phyloP scores from a whole-genome alignment of 2,797 vertebrate species.

The Tenualosa thibaudeaui region DNA sequence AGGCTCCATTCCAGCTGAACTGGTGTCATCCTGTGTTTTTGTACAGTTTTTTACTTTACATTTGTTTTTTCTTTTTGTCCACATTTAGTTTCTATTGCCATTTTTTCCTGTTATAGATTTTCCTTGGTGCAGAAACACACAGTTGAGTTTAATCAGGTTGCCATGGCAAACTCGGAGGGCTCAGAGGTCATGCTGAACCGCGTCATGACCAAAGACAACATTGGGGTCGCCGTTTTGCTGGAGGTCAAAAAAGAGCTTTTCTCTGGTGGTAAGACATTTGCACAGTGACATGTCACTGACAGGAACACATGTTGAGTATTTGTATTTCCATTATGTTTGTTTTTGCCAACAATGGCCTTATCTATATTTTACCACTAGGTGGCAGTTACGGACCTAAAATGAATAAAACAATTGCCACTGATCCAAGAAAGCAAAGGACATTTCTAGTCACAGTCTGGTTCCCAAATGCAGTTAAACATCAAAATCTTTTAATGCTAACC shows the following conservation, averaged over 20 bases:
- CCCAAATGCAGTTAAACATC: too few relatives aligned
- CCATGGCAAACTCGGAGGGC: conserved; percentile 97
- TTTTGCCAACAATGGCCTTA: background rate
- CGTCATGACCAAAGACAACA: conserved; percentile 99
- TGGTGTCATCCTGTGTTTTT: background rate
- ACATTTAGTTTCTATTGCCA: background rate
- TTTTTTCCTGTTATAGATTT: conserved; percentile 75
- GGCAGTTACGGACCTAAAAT: background rate
- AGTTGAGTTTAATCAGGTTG: conserved; percentile 98
- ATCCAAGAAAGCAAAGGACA: background rate
- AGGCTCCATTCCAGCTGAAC: background rate
- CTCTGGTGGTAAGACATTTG: conserved; percentile 76
- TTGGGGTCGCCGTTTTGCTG: conserved; percentile 90
- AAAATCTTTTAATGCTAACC: background rate
- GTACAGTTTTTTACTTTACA: background rate
- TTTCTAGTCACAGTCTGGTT: background rate
- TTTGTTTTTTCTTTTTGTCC: background rate
- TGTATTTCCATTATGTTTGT: background rate
- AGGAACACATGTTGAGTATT: background rate
- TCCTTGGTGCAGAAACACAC: conserved; percentile 94
- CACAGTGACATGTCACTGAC: background rate
- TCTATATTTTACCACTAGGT: background rate
- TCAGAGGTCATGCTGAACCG: conserved; percentile 98
- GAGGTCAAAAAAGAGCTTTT: conserved; percentile 93
- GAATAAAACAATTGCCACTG: too few relatives aligned